Percentiles rank a stretch among this genome's conserved stretches.
phyloP scores from a whole-genome alignment of 1,140 invertebrate species.

The Solenopsis fugax region DNA sequence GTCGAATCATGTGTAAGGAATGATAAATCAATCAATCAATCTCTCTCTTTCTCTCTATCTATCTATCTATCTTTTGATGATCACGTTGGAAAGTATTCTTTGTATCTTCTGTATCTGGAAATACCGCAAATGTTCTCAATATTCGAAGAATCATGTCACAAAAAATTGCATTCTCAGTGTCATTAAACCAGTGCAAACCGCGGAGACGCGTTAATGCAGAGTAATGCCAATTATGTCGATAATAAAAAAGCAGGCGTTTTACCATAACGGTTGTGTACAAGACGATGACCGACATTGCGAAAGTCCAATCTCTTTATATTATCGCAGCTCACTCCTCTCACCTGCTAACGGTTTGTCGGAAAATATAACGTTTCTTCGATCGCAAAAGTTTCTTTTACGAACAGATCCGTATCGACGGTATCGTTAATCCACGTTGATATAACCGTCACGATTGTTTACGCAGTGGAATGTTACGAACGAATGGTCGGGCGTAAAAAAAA shows the following conservation, averaged over 20 bases:
- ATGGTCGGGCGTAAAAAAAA: neutral
- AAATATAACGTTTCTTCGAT: conserved; percentile 1
- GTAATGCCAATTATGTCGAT: conserved; percentile 20
- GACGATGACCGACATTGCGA: conserved; percentile 34
- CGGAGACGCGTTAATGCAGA: neutral
- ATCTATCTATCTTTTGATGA: neutral
- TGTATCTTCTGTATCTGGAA: neutral
- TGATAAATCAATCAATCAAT: too few relatives aligned
- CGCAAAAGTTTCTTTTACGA: neutral
- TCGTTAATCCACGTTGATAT: neutral
- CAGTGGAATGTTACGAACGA: neutral
- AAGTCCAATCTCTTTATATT: conserved; percentile 31
- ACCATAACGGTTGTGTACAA: conserved; percentile 26
- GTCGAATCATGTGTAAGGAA: too few relatives aligned
- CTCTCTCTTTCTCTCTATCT: neutral
- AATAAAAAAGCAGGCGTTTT: neutral
- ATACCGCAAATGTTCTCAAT: neutral
- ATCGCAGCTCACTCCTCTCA: conserved; percentile 7
- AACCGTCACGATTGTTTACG: neutral
- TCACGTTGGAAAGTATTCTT: neutral
- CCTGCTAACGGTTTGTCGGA: neutral
- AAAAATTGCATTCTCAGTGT: neutral
- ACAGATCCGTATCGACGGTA: neutral
- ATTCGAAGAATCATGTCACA: neutral
- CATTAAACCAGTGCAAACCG: neutral